Base-by-base conservation (phyloP, 2,797 vertebrate species). In the Thripadectes ignobilis region DNA sequence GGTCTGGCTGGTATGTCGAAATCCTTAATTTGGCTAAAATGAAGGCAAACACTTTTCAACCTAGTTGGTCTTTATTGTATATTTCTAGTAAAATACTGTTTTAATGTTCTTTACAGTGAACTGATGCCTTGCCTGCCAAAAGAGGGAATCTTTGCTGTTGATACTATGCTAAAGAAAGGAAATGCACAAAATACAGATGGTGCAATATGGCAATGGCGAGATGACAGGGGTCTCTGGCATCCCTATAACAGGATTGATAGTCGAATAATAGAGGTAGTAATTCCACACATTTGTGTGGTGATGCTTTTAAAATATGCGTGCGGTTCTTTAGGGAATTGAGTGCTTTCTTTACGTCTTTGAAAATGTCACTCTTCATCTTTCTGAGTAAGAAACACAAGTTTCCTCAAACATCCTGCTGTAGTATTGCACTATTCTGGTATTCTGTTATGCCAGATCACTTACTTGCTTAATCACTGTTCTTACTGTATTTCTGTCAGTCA, bases 231-330 rank as follows among this genome's bases (percentile, higher is more conserved):
- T 84, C 98, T 99, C 76, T 99, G 99, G 99, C 99, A 99, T 97
- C 99, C 99, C 10, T 99, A 99, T 97, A 99, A 99, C 97, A 99
- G 99, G 96, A 99, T 99, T 74, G 99, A 99, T 97, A 99, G 99
- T 97, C 99, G 99, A 96, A 99, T 99, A 96, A 99, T 99, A 97
- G 99, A 99, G 99, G 99, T 99, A 99, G 75, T 95, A 97, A 94
- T 96, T 97, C 59, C 93, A 96, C 18, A 69, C 76, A 3, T n/a
- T 34, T 49, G 11, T 88, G 62, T 55, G 66, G 36, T 76, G 51
- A 73, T 62, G 14, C 59, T 86, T 82, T 96, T 94, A 63, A 93
- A 93, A 85, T 92, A 20, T 32, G 48, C 13, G 1, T 85, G 61
- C 1, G 6, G 68, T 68, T 85, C 12, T 75, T 3, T 27, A 67